Evolutionary conservation across 2,797 vertebrate species (phyloP), one percentile per base, ranked within the genome.

Genomic region (Scyliorhinus canicula): DNA sequence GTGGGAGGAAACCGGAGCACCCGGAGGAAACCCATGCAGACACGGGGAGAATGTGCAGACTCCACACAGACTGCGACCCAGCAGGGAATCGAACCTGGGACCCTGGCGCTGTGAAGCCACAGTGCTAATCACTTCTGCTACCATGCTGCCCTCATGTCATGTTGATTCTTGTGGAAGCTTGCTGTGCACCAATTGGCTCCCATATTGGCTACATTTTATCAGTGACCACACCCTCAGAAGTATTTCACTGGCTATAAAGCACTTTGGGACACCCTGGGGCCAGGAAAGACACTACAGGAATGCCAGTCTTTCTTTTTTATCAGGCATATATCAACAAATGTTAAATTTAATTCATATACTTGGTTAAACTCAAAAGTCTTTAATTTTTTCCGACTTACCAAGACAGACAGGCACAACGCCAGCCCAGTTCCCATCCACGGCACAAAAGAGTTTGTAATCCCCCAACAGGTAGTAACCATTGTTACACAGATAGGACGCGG

Each of bases 401-500:
- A 99, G 98, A 95, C 99, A 99, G 57, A 98, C 98, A 0, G 98
- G 98, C 0, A 98, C 97, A 96, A 98, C 98, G 95, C 98, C 98
- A 96, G 97, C 98, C 99, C 99, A 99, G 96, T 97, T 98, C 94
- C 99, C 99, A 0, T 97, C 98, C 96, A 98, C 98, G 79, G 97
- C 96, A 96, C 99, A 99, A 96, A 98, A 97, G 97, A 98, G 97
- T 95, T 98, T 98, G 84, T 98, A 97, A 93, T 99, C 98, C 0
- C 99, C 99, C 96, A 99, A 96, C 95, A 99, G 96, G 96, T 99
- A 99, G 96, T 99, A 99, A 57, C 99, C 99, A 1, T 57, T 97
- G 95, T 98, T 98, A 96, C 99, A 99, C 95, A 98, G 98, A 95
- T 99, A 99, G 26, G 98, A 97, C 96, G 98, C 98, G 0, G 98